A percentile compares a stretch with the other conserved stretches of the same genome.
Evolutionary conservation across 2,113 vertebrate species (phyloP).

Genomic region (Plestiodon gilberti): DNA sequence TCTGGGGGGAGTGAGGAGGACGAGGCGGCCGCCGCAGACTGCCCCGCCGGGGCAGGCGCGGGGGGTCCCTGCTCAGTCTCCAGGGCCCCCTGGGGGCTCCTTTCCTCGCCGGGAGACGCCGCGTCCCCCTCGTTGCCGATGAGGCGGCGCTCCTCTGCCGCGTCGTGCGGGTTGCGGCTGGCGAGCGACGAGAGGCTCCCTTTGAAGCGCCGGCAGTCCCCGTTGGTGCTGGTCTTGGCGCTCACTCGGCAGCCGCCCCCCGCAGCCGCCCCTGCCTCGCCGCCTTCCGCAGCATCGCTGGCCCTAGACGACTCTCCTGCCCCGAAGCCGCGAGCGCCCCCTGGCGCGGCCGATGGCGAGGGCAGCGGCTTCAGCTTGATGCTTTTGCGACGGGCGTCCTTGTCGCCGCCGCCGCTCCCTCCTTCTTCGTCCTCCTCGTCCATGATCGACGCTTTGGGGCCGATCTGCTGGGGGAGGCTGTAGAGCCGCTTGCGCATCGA

Average conservation of each 20-base stretch:
- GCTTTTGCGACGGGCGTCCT: conserved; percentile 92
- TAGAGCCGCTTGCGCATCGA: conserved; percentile 99
- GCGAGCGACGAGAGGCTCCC: conserved; percentile 95
- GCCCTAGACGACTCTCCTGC: conserved; percentile 58
- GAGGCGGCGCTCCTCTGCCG: conserved; percentile 90
- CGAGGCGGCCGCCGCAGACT: background rate
- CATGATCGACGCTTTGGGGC: conserved; percentile 92
- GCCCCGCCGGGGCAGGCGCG: conserved; percentile 47
- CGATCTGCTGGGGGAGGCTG: conserved; percentile 97
- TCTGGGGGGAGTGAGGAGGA: conserved; percentile 72
- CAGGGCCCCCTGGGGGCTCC: conserved; percentile 76
- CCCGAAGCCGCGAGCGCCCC: conserved; percentile 75
- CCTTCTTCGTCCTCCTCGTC: conserved; percentile 82
- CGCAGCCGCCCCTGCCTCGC: conserved; percentile 45
- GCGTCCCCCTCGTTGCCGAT: conserved; percentile 90
- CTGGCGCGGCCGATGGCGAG: conserved; percentile 73
- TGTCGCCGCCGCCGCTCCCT: conserved; percentile 69
- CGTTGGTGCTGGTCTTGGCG: conserved; percentile 93
- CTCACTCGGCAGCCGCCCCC: conserved; percentile 53
- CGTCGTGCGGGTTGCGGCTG: conserved; percentile 89
- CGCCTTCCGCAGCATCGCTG: conserved; percentile 77
- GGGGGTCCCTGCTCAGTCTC: conserved; percentile 73
- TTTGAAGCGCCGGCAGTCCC: conserved; percentile 94
- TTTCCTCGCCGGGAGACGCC: conserved; percentile 83
- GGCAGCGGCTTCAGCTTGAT: conserved; percentile 92